These are phyloP conservation scores for Apteryx mantelli DNA, from an alignment of 2,113 vertebrate species.

Conservation along the genomic window DNA sequence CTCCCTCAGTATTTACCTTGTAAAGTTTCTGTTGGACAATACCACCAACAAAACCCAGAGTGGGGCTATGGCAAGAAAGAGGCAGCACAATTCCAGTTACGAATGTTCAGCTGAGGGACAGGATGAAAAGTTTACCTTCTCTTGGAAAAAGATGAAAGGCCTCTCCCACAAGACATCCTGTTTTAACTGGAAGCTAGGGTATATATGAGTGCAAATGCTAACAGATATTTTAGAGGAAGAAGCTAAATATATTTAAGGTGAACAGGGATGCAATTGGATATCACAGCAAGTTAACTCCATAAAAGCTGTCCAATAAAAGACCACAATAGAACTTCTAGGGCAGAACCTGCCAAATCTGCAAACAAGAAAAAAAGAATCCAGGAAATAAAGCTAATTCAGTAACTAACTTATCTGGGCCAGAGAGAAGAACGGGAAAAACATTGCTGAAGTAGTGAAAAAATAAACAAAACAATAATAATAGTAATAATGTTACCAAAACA, in stretches of 20 bases:
- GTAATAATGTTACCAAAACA: background rate
- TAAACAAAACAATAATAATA: background rate
- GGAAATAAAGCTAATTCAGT: background rate
- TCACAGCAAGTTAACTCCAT: background rate
- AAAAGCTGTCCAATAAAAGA: background rate
- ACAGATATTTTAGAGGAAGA: background rate
- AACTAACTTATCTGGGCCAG: background rate
- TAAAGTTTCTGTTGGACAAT: background rate
- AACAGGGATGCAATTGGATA: background rate
- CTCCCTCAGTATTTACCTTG: background rate
- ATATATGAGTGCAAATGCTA: background rate
- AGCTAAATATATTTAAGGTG: background rate
- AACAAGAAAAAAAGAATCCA: background rate
- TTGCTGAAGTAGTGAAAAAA: background rate
- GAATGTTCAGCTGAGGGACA: background rate
- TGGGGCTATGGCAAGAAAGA: background rate
- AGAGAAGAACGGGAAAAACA: background rate
- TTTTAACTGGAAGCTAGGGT: background rate
- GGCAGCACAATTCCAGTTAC: background rate
- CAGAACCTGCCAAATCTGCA: background rate
- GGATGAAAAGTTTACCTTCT: background rate
- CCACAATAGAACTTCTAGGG: background rate
- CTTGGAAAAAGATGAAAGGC: background rate
- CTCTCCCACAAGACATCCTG: background rate
- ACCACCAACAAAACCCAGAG: background rate